phyloP scores from a whole-genome alignment of 2,888 invertebrate genomes.

The Eurois occulta region DNA sequence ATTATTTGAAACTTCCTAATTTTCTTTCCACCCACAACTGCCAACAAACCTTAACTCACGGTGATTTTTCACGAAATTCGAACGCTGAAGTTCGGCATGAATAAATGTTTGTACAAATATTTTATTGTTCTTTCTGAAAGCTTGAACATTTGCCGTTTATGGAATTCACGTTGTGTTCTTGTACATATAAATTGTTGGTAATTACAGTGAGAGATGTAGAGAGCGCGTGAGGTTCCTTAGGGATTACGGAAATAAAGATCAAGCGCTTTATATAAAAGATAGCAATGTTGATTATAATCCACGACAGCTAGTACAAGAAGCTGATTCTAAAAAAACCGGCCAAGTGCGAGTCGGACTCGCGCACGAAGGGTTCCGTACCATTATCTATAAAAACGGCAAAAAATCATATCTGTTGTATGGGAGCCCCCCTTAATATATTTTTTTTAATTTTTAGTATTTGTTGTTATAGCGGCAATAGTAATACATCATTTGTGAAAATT shows the following conservation, averaged over 20 bases:
- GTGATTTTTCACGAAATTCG: conserved; percentile 30
- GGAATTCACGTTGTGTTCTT: conserved; percentile 29
- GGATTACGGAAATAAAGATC: conserved; percentile 16
- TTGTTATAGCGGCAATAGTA: too few relatives aligned
- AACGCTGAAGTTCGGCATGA: conserved; percentile 37
- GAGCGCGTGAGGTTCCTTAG: neutral
- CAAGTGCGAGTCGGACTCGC: too few relatives aligned
- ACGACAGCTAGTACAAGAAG: neutral
- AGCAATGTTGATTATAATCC: neutral
- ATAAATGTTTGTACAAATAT: conserved; percentile 55
- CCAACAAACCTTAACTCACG: neutral
- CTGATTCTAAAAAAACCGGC: too few relatives aligned
- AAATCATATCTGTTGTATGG: too few relatives aligned
- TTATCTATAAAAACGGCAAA: too few relatives aligned
- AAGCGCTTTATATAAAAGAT: neutral
- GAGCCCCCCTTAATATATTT: too few relatives aligned
- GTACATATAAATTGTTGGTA: conserved; percentile 45
- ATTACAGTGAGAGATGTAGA: conserved; percentile 30
- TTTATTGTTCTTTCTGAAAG: conserved; percentile 60
- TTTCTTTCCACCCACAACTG: neutral
- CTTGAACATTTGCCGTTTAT: conserved; percentile 49
- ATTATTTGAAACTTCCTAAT: neutral
- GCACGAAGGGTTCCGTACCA: too few relatives aligned
- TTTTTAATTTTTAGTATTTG: too few relatives aligned
- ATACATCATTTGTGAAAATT: too few relatives aligned